A percentile compares a stretch with the other conserved stretches of the same genome.
Evolutionary conservation across 2,113 vertebrate genomes (phyloP).

Genomic region (Leptocoma aspasia): DNA sequence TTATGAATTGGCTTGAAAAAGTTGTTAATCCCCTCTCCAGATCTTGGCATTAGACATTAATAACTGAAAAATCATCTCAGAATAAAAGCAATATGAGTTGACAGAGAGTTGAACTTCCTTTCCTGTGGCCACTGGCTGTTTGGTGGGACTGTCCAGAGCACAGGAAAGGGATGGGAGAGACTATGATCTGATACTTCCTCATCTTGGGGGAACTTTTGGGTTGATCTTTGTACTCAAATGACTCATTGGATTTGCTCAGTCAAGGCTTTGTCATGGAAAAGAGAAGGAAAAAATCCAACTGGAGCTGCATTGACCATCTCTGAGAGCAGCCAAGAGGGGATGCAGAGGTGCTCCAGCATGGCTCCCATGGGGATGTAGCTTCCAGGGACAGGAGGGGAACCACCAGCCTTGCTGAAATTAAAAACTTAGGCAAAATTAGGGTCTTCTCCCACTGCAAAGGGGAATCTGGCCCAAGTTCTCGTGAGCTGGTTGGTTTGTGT

Average conservation of each 20-base stretch:
- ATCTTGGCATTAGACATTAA: background rate
- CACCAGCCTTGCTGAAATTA: background rate
- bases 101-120: background rate
- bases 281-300: background rate
- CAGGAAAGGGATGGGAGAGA: background rate
- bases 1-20: background rate
- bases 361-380: accelerated
- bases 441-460: background rate
- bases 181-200: background rate
- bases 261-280: background rate
- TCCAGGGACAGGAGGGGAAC: background rate
- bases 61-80: background rate
- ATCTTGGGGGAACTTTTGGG: background rate
- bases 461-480: background rate
- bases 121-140: background rate
- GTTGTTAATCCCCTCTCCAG: background rate
- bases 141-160: accelerated
- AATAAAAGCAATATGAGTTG: background rate
- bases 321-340: background rate
- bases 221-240: background rate
- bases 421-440: background rate
- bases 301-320: background rate
- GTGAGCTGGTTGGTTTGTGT: background rate
- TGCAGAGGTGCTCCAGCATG: background rate
- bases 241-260: background rate